A percentile compares a stretch with the other conserved stretches of the same genome.
These are phyloP conservation scores for Melitaea athalia DNA, from an alignment of 2,888 invertebrate species.

Conservation along the genomic window DNA sequence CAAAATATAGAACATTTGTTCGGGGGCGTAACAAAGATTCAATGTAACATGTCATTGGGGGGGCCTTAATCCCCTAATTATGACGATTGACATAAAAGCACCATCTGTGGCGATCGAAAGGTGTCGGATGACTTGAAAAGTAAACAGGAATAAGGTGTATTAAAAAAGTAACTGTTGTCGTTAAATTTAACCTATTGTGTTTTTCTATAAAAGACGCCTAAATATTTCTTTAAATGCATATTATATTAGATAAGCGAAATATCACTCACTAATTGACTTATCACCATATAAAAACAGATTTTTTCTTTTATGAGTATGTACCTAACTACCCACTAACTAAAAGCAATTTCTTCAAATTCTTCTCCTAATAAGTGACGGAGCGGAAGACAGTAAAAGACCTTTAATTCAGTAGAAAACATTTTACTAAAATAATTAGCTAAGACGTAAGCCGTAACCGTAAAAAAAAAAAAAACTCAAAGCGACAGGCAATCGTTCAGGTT, in stretches of 20 bases:
- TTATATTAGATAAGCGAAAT: not conserved
- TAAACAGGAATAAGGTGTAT: slow-evolving; percentile 33
- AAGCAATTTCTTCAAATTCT: too few relatives aligned
- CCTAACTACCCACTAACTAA: too few relatives aligned
- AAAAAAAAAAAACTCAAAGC: too few relatives aligned
- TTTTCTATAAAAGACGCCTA: not conserved
- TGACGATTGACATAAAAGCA: slow-evolving; percentile 81
- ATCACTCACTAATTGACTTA: too few relatives aligned
- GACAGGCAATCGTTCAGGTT: too few relatives aligned
- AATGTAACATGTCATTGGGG: slow-evolving; percentile 79
- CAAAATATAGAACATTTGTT: slow-evolving; percentile 68
- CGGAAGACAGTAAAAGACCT: too few relatives aligned
- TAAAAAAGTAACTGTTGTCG: slow-evolving; percentile 3
- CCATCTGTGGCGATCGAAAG: slow-evolving; percentile 76
- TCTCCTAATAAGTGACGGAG: too few relatives aligned
- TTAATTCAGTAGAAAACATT: too few relatives aligned
- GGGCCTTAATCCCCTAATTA: slow-evolving; percentile 80
- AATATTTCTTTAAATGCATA: not conserved
- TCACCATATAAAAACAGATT: too few relatives aligned
- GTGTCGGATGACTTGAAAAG: slow-evolving; percentile 71
- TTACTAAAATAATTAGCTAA: too few relatives aligned
- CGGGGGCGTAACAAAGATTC: slow-evolving; percentile 76
- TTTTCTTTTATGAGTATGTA: too few relatives aligned
- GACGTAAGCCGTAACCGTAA: too few relatives aligned
- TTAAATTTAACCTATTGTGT: not conserved